Base-by-base conservation (phyloP, 1,140 invertebrate genomes). In the Tetramorium parvispinum region DNA sequence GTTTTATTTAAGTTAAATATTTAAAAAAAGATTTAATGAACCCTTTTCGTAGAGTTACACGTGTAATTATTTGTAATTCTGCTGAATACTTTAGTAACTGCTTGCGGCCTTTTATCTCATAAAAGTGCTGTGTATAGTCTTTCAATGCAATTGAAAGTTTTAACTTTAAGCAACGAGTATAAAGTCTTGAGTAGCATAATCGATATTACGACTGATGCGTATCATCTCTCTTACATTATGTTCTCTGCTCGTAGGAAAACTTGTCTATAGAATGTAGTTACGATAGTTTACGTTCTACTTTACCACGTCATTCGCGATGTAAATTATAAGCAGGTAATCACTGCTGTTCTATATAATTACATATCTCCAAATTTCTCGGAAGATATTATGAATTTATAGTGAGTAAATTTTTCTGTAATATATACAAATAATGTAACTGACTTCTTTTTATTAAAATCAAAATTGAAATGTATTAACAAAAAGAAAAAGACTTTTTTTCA, bases 81-180 rank as follows among this genome's bases (percentile, higher is more conserved):
- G 37, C 10, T 61, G 68, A 75, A 51, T 75, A 27, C 40, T 59
- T 83, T 27, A 32, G 40, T 61, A 46, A 57, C 68, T 73, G 27
- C 18, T 70, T 43, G 13, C 32, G 27, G 40, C 8, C 32, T 59
- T n/a, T 73, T 73, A 40, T 13, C 40, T 73, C 40, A 37, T 32
- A 59, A 73, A 55, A 59, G 51, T 55, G 8, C 13, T 46, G 10
- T 82, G 51, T 70, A 53, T 57, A 46, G 66, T 71, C 65, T 59
- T 59, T 43, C 61, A 49, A 46, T 59, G 55, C 68, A 75, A 83
- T 81, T 83, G 68, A 49, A 83, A 83, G 53, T 83, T 79, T 77
- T 21, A 32, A 46, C 46, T 51, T 32, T 40, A 68, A 81, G 49
- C 53, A 73, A 40, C 53, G 37, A 21, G 40, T 46, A 57, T 79